Percentiles rank a stretch among this genome's conserved stretches.
These are phyloP conservation scores for Theocolax elegans DNA, from an alignment of 1,140 invertebrate genomes.

Conservation along the genomic window DNA sequence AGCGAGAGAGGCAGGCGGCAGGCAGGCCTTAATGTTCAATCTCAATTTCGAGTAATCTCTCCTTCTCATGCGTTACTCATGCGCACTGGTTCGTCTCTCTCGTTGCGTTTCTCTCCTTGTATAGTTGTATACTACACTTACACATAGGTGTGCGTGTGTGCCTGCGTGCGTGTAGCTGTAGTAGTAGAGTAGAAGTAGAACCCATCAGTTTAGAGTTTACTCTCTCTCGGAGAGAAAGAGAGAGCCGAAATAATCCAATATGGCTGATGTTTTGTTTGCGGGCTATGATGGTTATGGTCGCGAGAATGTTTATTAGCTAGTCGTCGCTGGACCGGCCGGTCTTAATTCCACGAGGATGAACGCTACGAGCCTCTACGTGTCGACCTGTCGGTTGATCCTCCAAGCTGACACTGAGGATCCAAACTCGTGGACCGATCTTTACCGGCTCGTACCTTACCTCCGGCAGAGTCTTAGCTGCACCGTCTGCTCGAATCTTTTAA, in stretches of 20 bases:
- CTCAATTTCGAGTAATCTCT: too few relatives aligned
- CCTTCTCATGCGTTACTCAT: too few relatives aligned
- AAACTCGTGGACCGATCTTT: conserved; percentile 82
- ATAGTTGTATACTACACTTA: too few relatives aligned
- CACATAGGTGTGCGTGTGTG: too few relatives aligned
- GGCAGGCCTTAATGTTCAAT: neutral
- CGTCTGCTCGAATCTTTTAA: conserved; percentile 85
- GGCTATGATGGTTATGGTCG: conserved; percentile 52
- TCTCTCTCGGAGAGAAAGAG: conserved; percentile 19
- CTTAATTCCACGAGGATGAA: conserved; percentile 74
- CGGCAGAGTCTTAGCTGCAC: conserved; percentile 88
- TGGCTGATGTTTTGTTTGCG: conserved; percentile 63
- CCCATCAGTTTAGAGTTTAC: too few relatives aligned
- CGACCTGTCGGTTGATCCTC: conserved; percentile 83
- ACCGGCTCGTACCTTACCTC: conserved; percentile 83
- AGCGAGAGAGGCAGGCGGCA: neutral
- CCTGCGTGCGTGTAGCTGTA: too few relatives aligned
- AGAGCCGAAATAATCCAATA: conserved; percentile 49
- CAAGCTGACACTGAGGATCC: conserved; percentile 77
- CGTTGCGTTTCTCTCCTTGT: too few relatives aligned
- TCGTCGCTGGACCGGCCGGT: neutral
- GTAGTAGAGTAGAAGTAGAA: too few relatives aligned
- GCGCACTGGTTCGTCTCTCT: too few relatives aligned
- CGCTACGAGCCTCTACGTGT: conserved; percentile 85
- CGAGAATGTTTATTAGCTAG: conserved; percentile 22